Evolutionary conservation across 2,797 vertebrate species (phyloP), one percentile per base, ranked within the genome.

Genomic region (Crax fasciolata): DNA sequence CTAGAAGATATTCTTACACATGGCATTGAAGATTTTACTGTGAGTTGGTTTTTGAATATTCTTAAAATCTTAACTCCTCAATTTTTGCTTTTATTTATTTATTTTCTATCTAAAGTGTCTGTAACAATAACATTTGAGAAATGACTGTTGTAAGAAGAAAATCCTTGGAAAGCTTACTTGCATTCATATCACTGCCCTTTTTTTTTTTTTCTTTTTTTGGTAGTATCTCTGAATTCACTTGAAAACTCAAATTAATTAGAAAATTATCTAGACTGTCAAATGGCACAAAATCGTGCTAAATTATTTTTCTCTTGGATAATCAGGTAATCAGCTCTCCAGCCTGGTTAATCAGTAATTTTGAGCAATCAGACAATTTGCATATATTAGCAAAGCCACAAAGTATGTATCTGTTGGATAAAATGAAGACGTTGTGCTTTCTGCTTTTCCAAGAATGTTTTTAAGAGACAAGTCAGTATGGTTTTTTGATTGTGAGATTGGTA

Each of bases 261-360:
- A 97, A 95, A 96, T 92, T 84, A 61, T 68, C 66, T 85, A 94
- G 96, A 59, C 86, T 93, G 89, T 78, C 94, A 93, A 92, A 84
- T 93, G 93, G 79, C 73, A 91, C 66, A 93, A 90, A 97, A 96
- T 94, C 80, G 46, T 65, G 57, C 65, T 91, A 92, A 91, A 94
- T 89, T 91, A 90, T 95, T 84, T 93, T 85, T 94, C 91, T 85
- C 87, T 94, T 77, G 68, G 94, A 94, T 96, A 97, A 96, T 97
- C 96, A 97, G 96, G 94, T 96, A 87, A 90, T 86, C 89, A 95
- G 59, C 90, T 96, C 85, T 96, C 93, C 61, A 90, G 90, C 67
- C 79, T 94, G 46, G 78, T 89, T 71, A 84, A 76, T 94, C 83
- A 86, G 89, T 78, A 86, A 95, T 82, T 93, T 93, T 28, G 61